These are phyloP conservation scores for Amiota mariae DNA, from an alignment of 2,888 invertebrate species.

Conservation along the genomic window DNA sequence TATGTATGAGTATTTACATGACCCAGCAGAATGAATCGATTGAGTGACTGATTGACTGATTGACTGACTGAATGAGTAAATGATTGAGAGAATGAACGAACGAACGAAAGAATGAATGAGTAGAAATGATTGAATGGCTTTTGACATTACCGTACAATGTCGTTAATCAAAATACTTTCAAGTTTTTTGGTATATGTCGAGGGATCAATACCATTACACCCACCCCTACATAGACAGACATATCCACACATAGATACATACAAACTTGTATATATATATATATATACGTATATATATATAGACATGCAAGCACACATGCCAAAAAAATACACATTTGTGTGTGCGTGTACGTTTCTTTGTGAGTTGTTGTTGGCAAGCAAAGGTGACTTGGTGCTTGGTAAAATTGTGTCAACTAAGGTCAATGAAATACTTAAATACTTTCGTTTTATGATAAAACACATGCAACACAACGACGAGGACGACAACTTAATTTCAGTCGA, in stretches of 20 bases:
- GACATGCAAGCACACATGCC: conserved; percentile 6
- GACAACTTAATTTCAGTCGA: conserved; percentile 37
- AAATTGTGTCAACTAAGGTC: conserved; percentile 30
- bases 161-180: conserved; percentile 63
- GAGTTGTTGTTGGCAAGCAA: background rate
- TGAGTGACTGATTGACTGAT: conserved; percentile 1
- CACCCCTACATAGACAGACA: conserved; percentile 17
- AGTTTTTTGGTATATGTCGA: conserved; percentile 25
- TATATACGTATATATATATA: background rate
- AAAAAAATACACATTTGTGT: too few relatives aligned
- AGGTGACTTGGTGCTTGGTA: background rate
- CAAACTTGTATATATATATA: background rate
- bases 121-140: conserved; percentile 62
- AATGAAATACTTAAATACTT: conserved; percentile 31
- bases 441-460: conserved; percentile 31
- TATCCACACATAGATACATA: background rate
- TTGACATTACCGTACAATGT: conserved; percentile 64
- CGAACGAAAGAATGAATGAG: conserved; percentile 31
- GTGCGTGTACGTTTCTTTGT: too few relatives aligned
- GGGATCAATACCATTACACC: conserved; percentile 22
- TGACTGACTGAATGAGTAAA: background rate
- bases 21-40: background rate
- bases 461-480: background rate
- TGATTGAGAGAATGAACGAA: conserved; percentile 32
- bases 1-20: background rate